phyloP scores from a whole-genome alignment of 92 coral and sea anemone species.

The Palythoa grandis region DNA sequence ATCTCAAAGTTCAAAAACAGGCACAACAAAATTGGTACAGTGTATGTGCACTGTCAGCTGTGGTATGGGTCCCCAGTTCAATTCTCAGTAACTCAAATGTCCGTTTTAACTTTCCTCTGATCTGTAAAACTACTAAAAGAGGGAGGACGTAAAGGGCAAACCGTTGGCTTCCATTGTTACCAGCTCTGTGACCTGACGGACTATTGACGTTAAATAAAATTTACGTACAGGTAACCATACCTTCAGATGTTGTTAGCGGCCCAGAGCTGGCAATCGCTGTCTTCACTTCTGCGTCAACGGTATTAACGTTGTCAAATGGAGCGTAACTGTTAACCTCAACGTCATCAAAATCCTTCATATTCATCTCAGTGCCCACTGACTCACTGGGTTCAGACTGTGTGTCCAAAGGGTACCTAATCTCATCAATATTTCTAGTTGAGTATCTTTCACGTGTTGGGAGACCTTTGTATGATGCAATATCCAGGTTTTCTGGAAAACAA shows the following conservation, averaged over 20 bases:
- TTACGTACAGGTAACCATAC: neutral
- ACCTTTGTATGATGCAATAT: slow-evolving; percentile 82
- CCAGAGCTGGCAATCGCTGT: slow-evolving; percentile 21
- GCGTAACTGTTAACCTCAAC: neutral
- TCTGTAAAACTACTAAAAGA: no score
- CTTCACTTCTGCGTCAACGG: slow-evolving; percentile 11
- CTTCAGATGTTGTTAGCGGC: slow-evolving; percentile 2
- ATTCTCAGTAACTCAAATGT: no score
- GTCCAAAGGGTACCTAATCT: slow-evolving; percentile 14
- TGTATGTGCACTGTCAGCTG: no score
- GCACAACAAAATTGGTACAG: no score
- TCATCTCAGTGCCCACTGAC: slow-evolving; percentile 34
- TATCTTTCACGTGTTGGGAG: slow-evolving; percentile 55
- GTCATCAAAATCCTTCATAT: slow-evolving; percentile 23
- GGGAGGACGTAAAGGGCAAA: no score
- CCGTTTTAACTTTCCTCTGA: no score
- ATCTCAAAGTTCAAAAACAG: no score
- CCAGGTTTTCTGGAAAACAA: slow-evolving; percentile 69
- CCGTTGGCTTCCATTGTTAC: no score
- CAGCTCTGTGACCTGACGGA: no score
- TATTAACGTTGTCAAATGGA: neutral
- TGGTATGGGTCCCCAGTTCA: no score
- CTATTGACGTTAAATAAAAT: no score
- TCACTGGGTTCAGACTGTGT: slow-evolving; percentile 30
- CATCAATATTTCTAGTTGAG: slow-evolving; percentile 7